Conservation (phyloP, 2,888 invertebrate species). For the Netelia fuscicornis region DNA sequence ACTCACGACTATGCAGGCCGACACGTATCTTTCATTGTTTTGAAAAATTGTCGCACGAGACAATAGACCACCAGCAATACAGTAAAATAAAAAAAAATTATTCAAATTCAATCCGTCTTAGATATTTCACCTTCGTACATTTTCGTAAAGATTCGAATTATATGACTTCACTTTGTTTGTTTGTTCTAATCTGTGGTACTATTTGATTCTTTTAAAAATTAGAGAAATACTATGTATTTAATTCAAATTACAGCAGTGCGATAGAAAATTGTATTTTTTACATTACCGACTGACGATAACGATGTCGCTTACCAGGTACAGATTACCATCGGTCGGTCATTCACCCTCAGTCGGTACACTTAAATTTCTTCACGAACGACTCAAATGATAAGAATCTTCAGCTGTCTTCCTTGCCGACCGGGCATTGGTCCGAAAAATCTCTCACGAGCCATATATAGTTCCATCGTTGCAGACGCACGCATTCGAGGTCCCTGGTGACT, state of each 20-base stretch:
- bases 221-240: too few relatives aligned
- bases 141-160: too few relatives aligned
- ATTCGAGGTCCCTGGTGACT: background rate
- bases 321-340: background rate
- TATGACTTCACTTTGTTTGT: too few relatives aligned
- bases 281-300: background rate
- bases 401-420: background rate
- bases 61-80: background rate
- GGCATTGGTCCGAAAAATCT: background rate
- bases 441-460: background rate
- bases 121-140: too few relatives aligned
- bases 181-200: too few relatives aligned
- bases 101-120: too few relatives aligned
- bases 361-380: background rate
- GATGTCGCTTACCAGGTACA: background rate
- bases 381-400: background rate
- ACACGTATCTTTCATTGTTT: slow-evolving; percentile 3
- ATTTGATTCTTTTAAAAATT: too few relatives aligned
- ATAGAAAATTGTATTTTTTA: background rate
- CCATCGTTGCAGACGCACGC: background rate
- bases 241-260: too few relatives aligned
- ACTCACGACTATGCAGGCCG: slow-evolving; percentile 19
- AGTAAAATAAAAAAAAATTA: too few relatives aligned
- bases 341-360: background rate
- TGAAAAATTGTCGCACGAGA: slow-evolving; percentile 3